Base-by-base conservation (phyloP, 2,797 vertebrate genomes). In the Pseudotriccus pelzelni region DNA sequence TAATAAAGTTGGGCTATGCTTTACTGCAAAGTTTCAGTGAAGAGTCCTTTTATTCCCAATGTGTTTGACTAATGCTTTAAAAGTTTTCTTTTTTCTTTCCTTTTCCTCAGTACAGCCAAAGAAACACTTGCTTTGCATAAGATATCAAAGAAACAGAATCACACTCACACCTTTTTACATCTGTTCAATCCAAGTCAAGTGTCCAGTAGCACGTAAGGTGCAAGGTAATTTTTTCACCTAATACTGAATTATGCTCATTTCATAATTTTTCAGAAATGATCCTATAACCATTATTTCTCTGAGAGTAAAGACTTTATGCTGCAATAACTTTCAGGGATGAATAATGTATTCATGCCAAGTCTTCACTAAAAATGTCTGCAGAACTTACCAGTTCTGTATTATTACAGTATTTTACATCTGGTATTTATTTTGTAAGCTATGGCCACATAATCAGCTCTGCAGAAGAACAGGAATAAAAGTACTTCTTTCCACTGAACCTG, bases 231-330 rank as follows among this genome's bases (percentile, higher is more conserved):
- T 91, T 88, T 64, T 24, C 41, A 82, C 49, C 41, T 67, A 64
- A 87, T 53, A 78, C 25, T 56, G 59, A 88, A 76, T 88, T 84
- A 79, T 1, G 4, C 22, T 90, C n/a, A 87, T 93, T 93, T 86
- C 9, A 63, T 69, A 74, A 69, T 85, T 81, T 92, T 94, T 87
- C 58, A 67, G 82, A 89, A 89, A 55, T 30, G 39, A 84, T 78
- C 79, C 60, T 73, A 82, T 44, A 88, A 59, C 24, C 70, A 60
- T 93, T 90, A 93, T 70, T 94, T 94, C 89, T 84, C 46, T 6
- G 47, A 81, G 69, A 91, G 76, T 88, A 90, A 86, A 76, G 77
- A 87, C 34, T 94, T 96, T 70, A 94, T 53, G 70, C 34, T 53
- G 67, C 74, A 87, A 28, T 90, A 93, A 91, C 41, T 91, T 92